Conservation (phyloP, 2,113 vertebrate species). For the Hydrolagus affinis region DNA sequence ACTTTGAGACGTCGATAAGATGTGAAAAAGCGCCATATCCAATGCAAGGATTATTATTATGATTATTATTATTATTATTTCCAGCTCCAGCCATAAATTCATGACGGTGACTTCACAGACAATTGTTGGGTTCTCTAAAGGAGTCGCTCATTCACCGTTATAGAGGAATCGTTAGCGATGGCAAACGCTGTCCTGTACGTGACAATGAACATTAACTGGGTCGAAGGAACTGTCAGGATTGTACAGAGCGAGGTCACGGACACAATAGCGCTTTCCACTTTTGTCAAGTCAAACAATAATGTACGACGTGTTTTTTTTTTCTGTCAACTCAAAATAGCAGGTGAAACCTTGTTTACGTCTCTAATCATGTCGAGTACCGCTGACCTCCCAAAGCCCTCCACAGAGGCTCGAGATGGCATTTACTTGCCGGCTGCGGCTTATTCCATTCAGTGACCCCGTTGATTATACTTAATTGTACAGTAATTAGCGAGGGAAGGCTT, state of each 20-base stretch:
- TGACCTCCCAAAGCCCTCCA: neutral
- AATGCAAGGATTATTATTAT: no score
- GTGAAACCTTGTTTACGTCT: neutral
- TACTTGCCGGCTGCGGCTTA: neutral
- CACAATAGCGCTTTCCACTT: neutral
- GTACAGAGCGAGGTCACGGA: neutral
- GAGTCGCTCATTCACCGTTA: neutral
- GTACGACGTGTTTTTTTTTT: neutral
- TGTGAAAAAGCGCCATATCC: no score
- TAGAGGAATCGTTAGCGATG: neutral
- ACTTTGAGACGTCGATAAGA: no score
- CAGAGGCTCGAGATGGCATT: neutral
- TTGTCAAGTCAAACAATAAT: neutral
- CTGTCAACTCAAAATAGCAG: no score
- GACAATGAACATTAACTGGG: neutral
- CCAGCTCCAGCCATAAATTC: neutral
- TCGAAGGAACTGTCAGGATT: neutral
- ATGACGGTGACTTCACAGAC: neutral
- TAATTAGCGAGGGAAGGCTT: neutral
- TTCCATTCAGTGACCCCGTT: neutral
- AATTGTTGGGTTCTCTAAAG: neutral
- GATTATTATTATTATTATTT: no score
- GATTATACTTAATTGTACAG: neutral
- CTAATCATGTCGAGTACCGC: neutral
- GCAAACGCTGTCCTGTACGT: neutral